A percentile compares a stretch with the other conserved stretches of the same genome.
Evolutionary conservation across 2,888 invertebrate species (phyloP).

Genomic region (Pharmacophagus antenor): DNA sequence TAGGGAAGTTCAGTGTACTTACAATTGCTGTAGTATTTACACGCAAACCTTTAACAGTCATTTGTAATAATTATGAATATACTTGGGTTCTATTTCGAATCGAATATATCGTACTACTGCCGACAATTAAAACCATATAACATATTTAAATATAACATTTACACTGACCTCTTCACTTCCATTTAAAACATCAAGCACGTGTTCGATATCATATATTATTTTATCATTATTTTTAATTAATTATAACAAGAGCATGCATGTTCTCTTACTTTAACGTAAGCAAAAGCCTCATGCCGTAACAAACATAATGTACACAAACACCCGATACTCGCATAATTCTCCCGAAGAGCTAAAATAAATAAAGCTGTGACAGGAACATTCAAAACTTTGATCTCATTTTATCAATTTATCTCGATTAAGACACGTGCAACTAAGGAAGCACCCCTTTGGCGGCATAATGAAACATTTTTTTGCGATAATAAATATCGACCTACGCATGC

Average conservation of each 20-base stretch:
- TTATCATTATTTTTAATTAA: neutral
- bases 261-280: neutral
- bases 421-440: conserved; percentile 6
- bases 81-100: too few species aligned
- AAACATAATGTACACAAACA: conserved; percentile 13
- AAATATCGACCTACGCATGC: conserved; percentile 10
- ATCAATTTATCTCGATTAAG: conserved; percentile 23
- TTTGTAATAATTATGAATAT: too few species aligned
- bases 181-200: too few species aligned
- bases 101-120: too few species aligned
- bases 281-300: neutral
- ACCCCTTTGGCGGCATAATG: conserved; percentile 1
- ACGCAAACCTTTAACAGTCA: too few species aligned
- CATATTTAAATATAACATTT: neutral
- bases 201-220: neutral
- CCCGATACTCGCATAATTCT: conserved; percentile 11
- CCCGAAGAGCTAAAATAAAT: conserved; percentile 18
- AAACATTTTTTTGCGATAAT: conserved; percentile 7
- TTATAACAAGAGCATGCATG: too few species aligned
- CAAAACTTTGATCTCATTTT: conserved; percentile 23
- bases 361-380: conserved; percentile 21
- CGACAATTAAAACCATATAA: too few species aligned
- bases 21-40: too few species aligned
- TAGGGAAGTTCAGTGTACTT: too few species aligned
- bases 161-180: too few species aligned